These are phyloP conservation scores for Antheraea assamensis DNA, from an alignment of 2,888 invertebrate genomes.

Conservation along the genomic window DNA sequence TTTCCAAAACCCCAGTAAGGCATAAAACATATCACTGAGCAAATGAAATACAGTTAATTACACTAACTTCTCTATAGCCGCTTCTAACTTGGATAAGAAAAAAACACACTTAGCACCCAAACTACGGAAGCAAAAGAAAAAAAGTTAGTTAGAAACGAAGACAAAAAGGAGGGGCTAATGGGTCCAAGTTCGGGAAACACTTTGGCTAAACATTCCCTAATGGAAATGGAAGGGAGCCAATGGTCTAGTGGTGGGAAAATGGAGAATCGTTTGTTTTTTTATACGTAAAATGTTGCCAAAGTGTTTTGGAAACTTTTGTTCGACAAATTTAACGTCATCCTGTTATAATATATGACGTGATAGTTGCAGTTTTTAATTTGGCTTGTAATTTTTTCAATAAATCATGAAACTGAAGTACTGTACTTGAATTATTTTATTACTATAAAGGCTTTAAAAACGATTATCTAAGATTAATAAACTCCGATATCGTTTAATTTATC, in stretches of 20 bases:
- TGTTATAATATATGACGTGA: not conserved
- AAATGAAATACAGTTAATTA: slow-evolving; percentile 17
- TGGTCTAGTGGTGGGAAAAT: slow-evolving; percentile 40
- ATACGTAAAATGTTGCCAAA: slow-evolving; percentile 69
- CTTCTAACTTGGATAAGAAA: slow-evolving; percentile 49
- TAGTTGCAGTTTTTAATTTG: not conserved
- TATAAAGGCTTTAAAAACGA: not conserved
- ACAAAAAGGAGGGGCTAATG: slow-evolving; percentile 76
- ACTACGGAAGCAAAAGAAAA: slow-evolving; percentile 58
- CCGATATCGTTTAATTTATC: no score
- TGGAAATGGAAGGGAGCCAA: slow-evolving; percentile 80
- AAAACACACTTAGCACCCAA: slow-evolving; percentile 65
- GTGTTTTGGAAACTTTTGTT: slow-evolving; percentile 35
- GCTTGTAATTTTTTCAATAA: not conserved
- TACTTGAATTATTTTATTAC: not conserved
- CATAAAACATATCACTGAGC: not conserved
- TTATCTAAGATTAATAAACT: no score
- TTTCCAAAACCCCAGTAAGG: not conserved
- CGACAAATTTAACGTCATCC: slow-evolving; percentile 3
- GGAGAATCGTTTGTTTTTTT: slow-evolving; percentile 63
- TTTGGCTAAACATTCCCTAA: slow-evolving; percentile 80
- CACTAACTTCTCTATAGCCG: slow-evolving; percentile 32
- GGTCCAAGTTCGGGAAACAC: slow-evolving; percentile 77
- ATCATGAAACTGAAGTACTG: not conserved
- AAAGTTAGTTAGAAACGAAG: slow-evolving; percentile 68